A percentile compares a stretch with the other conserved stretches of the same genome.
Conservation (phyloP, 2,888 invertebrate species). For the Stramonita haemastoma region DNA sequence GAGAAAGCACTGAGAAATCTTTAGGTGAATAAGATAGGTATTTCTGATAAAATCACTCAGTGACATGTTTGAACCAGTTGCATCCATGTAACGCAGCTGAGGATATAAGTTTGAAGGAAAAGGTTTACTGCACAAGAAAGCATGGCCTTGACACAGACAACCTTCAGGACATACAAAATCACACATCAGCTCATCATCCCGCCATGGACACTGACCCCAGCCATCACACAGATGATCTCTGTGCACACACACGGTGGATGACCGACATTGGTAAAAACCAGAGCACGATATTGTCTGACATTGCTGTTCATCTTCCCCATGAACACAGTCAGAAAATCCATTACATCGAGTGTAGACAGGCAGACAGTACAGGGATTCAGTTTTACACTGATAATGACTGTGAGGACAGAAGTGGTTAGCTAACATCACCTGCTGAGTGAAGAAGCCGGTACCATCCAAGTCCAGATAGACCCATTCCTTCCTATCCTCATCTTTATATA, state of each 20-base stretch:
- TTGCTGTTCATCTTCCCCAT: background rate
- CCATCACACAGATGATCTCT: conserved; percentile 20
- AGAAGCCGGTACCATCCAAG: background rate
- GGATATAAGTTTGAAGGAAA: background rate
- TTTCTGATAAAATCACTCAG: background rate
- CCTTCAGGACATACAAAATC: conserved; percentile 1
- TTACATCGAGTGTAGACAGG: conserved; percentile 7
- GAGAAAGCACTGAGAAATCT: background rate
- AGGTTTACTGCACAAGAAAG: background rate
- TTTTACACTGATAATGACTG: background rate
- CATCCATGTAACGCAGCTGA: background rate
- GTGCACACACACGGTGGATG: background rate
- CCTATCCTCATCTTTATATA: background rate
- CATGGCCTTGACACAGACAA: conserved; percentile 8
- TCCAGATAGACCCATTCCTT: background rate
- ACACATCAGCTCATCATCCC: conserved; percentile 6
- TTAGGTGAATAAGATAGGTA: background rate
- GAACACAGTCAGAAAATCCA: conserved; percentile 5
- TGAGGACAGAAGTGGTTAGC: background rate
- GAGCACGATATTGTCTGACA: background rate
- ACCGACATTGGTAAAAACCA: background rate
- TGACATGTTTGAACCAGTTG: background rate
- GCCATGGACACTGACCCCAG: conserved; percentile 24
- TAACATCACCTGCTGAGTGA: background rate
- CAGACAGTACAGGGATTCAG: conserved; percentile 1